Conservation (phyloP, 2,113 vertebrate genomes). For the Clarias magur region DNA sequence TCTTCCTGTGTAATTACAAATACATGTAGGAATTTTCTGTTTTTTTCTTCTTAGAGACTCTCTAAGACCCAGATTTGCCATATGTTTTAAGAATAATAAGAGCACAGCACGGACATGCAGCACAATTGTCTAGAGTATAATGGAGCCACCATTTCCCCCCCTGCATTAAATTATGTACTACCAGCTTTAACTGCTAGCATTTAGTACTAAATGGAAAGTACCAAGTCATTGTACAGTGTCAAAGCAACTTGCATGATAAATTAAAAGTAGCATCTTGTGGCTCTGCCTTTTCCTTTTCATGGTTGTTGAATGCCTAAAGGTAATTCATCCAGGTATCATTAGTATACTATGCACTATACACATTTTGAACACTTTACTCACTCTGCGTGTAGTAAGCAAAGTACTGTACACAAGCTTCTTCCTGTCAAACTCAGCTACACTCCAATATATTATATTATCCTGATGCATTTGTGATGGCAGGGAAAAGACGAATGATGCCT, state of each 20-base stretch:
- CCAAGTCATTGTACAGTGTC: too few species aligned
- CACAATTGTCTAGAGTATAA: not conserved
- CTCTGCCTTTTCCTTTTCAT: not conserved
- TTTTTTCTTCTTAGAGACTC: not conserved
- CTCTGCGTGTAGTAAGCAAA: not conserved
- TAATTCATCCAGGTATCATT: not conserved
- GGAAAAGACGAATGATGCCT: not conserved
- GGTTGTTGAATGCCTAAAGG: not conserved
- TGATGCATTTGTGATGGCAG: constrained; percentile 10
- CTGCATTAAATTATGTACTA: not conserved
- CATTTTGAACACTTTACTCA: not conserved
- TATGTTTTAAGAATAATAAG: too few species aligned
- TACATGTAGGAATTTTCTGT: not conserved
- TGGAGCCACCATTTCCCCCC: not conserved
- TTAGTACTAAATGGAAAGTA: too few species aligned
- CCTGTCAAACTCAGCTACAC: not conserved
- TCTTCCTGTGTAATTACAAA: not conserved
- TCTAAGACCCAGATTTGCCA: not conserved
- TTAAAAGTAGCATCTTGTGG: not conserved
- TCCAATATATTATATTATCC: constrained; percentile 3
- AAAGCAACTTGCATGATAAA: not conserved
- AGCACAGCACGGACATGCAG: not conserved
- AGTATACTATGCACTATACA: not conserved
- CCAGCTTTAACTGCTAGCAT: too few species aligned
- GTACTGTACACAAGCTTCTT: not conserved